Base-by-base conservation (phyloP, 1,140 invertebrate genomes). In the Anoplolepis gracilipes region DNA sequence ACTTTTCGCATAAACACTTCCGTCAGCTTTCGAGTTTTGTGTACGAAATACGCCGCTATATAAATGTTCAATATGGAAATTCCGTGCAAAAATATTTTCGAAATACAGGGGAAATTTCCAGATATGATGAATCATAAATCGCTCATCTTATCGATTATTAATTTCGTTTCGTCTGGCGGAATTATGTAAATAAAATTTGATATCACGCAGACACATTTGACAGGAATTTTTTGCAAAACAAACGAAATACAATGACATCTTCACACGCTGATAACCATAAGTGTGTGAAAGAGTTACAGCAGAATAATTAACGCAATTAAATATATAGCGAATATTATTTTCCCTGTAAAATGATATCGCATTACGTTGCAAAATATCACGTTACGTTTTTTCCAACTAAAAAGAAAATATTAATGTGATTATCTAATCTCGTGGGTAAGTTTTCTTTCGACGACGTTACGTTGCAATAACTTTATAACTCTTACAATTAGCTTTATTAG, bases 391-490 rank as follows among this genome's bases (percentile, higher is more conserved):
- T n/a, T 25, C 16, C 8, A n/a, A 33, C n/a, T 30, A 42, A 16
- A 70, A 10, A 4, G 11, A 1, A 59, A 79, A 79, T 42, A 36
- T 79, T 6, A 3, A 55, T 8, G 10, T 8, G 19, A 36, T 69
- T 69, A 79, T 79, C 62, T 79, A 79, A 67, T 79, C 77, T 10
- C 62, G n/a, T 16, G 30, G n/a, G 30, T n/a, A 53, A 81, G 22
- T 30, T 81, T 72, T 53, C 36, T 49, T 22, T 39, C 10, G 28
- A 28, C 42, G 22, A 42, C 6, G 22, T 55, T 39, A 57, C 30
- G 16, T 55, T 39, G 33, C 77, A 57, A 28, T 22, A 6, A 57
- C 36, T 33, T 57, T 30, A 2, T 25, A 49, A n/a, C n/a, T n/a
- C n/a, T n/a, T 2, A 36, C 6, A 36, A 22, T 33, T 42, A 22